Evolutionary conservation across 2,797 vertebrate species (phyloP), one percentile per base, ranked within the genome.

Genomic region (Dallia pectoralis): DNA sequence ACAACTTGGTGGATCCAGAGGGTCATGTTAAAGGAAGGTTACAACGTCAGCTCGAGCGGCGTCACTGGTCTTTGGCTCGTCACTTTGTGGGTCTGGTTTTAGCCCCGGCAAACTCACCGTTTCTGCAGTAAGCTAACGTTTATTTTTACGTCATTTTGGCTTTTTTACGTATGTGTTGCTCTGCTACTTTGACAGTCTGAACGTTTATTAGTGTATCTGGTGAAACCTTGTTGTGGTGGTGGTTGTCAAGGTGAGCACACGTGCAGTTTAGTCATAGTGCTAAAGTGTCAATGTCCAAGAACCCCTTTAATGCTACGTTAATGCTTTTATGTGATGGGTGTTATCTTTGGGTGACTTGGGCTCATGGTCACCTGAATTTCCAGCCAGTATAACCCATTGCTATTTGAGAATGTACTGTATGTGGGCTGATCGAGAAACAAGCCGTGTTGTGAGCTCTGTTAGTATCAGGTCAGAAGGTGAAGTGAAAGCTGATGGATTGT

Each of bases 1-100:
- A 49, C 74, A 62, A 40, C 15, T 27, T 69, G 75, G 78, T 69
- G 75, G 78, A 77, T 74, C 36, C 29, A 44, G 48, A 49, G 22
- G 44, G 40, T 71, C 30, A 33, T 53, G 25, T 11, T 53, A 33
- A 22, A 14, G 18, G 7, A 59, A 59, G 36, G 51, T 22, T 66
- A 27, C 36, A 67, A 11, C 65, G 22, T 44, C 36, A 67, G 65
- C 65, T 47, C 14, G 4, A 25, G 25, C 22, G 40, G 30, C 36
- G 36, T 27, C 12, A 19, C 49, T 36, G n/a, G 32, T 40, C 12
- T 63, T 25, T 63, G 14, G 59, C 22, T 16, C 59, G 25, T 62
- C 5, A 16, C 11, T 62, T 62, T 62, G 59, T 25, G 25, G 59
- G 27, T 62, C 59, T 62, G 59, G 27, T 29, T 62, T 25, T 29